Conservation (phyloP, 2,113 vertebrate genomes). For the Hippocampus mohnikei region DNA sequence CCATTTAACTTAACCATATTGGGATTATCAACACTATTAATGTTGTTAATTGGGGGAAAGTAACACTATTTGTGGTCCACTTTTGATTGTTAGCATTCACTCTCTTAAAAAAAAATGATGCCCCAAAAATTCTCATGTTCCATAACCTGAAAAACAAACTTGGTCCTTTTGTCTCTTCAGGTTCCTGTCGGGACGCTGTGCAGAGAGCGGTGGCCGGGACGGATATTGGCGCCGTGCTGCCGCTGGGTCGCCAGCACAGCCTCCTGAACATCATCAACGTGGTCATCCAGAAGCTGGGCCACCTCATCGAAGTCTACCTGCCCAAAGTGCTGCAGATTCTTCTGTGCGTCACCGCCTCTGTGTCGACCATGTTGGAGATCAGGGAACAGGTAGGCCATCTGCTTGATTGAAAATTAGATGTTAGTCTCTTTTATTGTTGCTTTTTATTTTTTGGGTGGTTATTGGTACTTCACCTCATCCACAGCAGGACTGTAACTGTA, state of each 20-base stretch:
- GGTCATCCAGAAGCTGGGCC: constrained; percentile 87
- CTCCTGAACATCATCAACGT: constrained; percentile 84
- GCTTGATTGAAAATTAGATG: neutral
- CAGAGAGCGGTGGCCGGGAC: constrained; percentile 72
- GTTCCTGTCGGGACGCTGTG: constrained; percentile 80
- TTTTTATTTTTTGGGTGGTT: neutral
- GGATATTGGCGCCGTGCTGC: constrained; percentile 79
- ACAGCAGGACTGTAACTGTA: neutral
- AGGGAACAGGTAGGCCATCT: constrained; percentile 79
- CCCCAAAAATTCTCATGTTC: too few species aligned
- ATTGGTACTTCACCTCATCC: neutral
- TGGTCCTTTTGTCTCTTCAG: constrained; percentile 52
- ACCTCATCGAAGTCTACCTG: constrained; percentile 81
- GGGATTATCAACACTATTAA: too few species aligned
- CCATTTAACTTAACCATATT: too few species aligned
- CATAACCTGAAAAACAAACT: neutral
- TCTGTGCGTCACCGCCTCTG: constrained; percentile 81
- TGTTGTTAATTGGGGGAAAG: too few species aligned
- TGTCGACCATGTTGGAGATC: constrained; percentile 77
- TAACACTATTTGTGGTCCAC: too few species aligned
- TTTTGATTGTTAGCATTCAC: too few species aligned
- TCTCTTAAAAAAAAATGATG: neutral
- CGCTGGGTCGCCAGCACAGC: constrained; percentile 89
- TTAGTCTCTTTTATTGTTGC: too few species aligned
- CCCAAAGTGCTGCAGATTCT: constrained; percentile 90